A percentile compares a stretch with the other conserved stretches of the same genome.
phyloP scores from a whole-genome alignment of 2,797 vertebrate genomes.

The Amphiprion clarkii region DNA sequence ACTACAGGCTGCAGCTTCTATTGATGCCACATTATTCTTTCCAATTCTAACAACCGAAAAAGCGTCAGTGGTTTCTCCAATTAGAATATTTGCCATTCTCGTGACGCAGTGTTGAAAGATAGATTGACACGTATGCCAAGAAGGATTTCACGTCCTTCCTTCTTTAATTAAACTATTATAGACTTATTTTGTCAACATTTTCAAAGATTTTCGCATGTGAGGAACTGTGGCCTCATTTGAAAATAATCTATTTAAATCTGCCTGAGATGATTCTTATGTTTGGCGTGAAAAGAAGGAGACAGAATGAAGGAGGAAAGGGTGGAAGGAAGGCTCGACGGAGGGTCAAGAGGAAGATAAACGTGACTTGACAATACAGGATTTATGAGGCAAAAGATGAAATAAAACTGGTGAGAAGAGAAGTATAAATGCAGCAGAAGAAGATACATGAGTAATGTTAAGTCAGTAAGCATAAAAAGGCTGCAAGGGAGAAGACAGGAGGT shows the following conservation, averaged over 20 bases:
- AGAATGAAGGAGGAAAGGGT: neutral
- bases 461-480: slow-evolving; percentile 7
- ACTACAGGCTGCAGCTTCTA: slow-evolving; percentile 6
- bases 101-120: neutral
- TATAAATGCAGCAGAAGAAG: neutral
- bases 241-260: neutral
- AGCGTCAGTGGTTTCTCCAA: neutral
- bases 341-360: neutral
- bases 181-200: neutral
- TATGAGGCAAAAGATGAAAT: neutral
- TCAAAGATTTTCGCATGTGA: neutral
- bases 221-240: neutral
- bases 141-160: neutral
- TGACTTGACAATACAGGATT: neutral
- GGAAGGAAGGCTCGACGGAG: neutral
- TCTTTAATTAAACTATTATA: neutral
- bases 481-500: slow-evolving; percentile 20
- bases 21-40: slow-evolving; percentile 9
- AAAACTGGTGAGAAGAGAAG: neutral
- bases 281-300: neutral
- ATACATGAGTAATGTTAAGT: neutral
- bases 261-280: neutral
- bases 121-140: neutral
- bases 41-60: slow-evolving; percentile 13
- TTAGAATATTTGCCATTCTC: neutral